Conservation (phyloP, 2,888 invertebrate genomes). For the Amiota mariae region DNA sequence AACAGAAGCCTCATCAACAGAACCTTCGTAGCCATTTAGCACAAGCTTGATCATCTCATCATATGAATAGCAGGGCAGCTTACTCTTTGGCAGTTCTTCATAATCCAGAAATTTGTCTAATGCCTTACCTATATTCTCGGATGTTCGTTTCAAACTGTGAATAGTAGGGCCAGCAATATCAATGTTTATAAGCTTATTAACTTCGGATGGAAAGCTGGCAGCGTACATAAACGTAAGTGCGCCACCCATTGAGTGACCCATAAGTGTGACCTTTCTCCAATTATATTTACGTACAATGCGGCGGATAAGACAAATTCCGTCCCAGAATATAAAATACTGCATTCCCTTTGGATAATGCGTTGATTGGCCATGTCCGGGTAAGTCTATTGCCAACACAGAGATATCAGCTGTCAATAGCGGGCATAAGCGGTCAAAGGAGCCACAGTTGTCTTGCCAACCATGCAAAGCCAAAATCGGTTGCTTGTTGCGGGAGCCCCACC, state of each 20-base stretch:
- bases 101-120: slow-evolving; percentile 84
- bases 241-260: slow-evolving; percentile 92
- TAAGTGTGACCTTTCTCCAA: slow-evolving; percentile 83
- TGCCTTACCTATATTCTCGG: slow-evolving; percentile 76
- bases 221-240: slow-evolving; percentile 87
- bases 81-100: slow-evolving; percentile 78
- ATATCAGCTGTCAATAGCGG: slow-evolving; percentile 79
- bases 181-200: slow-evolving; percentile 81
- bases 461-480: slow-evolving; percentile 88
- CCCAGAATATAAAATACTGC: slow-evolving; percentile 87
- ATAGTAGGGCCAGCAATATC: slow-evolving; percentile 86
- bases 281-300: slow-evolving; percentile 83
- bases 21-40: slow-evolving; percentile 82
- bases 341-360: slow-evolving; percentile 83
- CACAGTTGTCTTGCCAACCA: slow-evolving; percentile 90
- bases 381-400: slow-evolving; percentile 84
- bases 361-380: slow-evolving; percentile 87
- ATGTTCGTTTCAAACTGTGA: slow-evolving; percentile 76
- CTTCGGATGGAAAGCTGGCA: slow-evolving; percentile 82
- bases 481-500: slow-evolving; percentile 84
- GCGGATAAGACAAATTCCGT: slow-evolving; percentile 82
- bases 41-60: slow-evolving; percentile 85
- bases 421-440: slow-evolving; percentile 85
- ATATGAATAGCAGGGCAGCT: slow-evolving; percentile 82
- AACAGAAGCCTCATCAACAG: slow-evolving; percentile 81